Evolutionary conservation across 2,113 vertebrate genomes (phyloP), one percentile per base, ranked within the genome.

Genomic region (Ochotona curzoniae): DNA sequence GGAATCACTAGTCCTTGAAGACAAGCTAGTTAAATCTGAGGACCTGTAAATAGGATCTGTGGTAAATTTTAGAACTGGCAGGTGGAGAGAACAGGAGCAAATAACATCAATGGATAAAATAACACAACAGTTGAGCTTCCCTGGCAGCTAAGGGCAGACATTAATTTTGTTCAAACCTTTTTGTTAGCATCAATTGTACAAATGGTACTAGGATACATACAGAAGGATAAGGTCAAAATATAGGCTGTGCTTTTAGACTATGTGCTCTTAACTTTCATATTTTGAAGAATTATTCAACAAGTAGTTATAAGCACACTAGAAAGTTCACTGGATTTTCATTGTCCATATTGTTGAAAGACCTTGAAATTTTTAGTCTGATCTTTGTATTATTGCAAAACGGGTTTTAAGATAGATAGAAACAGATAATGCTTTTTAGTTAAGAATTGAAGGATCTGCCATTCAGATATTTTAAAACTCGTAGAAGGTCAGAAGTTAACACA

Each of bases 301-400:
- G n/a, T 26, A 49, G 38, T 70, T 84, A 74, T 0, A 6, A 81
- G 54, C 26, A 44, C 30, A 64, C 21, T 54, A 35, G 83, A 75
- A 80, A 23, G 9, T 38, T 78, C 61, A 66, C 17, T 78, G 69
- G 15, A 12, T 23, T 49, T 38, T 61, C 21, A 25, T 21, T 73
- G 13, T 80, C 66, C 83, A 5, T 91, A 10, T 51, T 76, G 75
- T 60, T 21, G 66, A 15, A 38, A 28, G 28, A 28, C 15, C 49
- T 79, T 78, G 44, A 94, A 26, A 44, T 83, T 5, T n/a, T 60
- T 61, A 15, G 57, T 66, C 18, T 38, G 44, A 95, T 67, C 81
- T 30, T 87, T 69, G 4, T 44, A 44, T 3, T 84, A 91, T 78
- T 93, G 47, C 76, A 84, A 25, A 83, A 75, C 1, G 7, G 6